phyloP scores from a whole-genome alignment of 2,888 invertebrate genomes.

The Xylota segnis region DNA sequence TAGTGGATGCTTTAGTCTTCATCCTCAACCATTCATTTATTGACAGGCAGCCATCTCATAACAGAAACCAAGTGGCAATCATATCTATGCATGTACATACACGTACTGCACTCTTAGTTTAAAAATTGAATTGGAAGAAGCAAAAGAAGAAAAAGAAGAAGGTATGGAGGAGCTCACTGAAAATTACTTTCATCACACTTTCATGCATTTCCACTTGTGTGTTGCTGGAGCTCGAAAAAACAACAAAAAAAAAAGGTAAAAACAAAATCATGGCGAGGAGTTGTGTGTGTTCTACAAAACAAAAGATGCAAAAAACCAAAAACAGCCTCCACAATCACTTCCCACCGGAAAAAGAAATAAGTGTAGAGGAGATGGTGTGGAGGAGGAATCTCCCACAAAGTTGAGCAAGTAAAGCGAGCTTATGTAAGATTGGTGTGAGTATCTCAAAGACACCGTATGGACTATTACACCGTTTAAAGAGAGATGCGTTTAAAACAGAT shows the following conservation, averaged over 20 bases:
- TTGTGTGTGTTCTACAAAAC: conserved; percentile 18
- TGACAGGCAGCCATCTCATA: conserved; percentile 64
- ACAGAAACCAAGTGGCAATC: conserved; percentile 59
- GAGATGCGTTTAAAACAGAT: conserved; percentile 46
- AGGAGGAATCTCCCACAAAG: conserved; percentile 31
- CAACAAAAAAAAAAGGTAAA: neutral
- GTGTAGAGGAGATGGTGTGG: conserved; percentile 27
- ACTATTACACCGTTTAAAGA: conserved; percentile 60
- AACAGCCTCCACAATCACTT: conserved; percentile 25
- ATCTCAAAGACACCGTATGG: conserved; percentile 57
- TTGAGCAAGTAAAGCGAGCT: conserved; percentile 18
- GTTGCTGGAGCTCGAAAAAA: conserved; percentile 14
- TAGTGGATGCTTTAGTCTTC: conserved; percentile 41
- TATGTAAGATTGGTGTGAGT: conserved; percentile 33
- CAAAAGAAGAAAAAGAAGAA: conserved; percentile 2
- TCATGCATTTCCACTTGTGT: conserved; percentile 52
- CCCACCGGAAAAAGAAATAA: conserved; percentile 32
- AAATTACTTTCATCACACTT: conserved; percentile 74
- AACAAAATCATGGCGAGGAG: conserved; percentile 26
- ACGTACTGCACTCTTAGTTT: conserved; percentile 46
- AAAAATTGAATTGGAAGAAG: conserved; percentile 45
- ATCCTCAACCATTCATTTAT: conserved; percentile 64
- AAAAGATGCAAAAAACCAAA: conserved; percentile 49
- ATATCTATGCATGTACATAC: conserved; percentile 1
- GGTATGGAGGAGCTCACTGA: conserved; percentile 40